A percentile compares a stretch with the other conserved stretches of the same genome.
Evolutionary conservation across 2,797 vertebrate species (phyloP).

Genomic region (Sciaenops ocellatus): DNA sequence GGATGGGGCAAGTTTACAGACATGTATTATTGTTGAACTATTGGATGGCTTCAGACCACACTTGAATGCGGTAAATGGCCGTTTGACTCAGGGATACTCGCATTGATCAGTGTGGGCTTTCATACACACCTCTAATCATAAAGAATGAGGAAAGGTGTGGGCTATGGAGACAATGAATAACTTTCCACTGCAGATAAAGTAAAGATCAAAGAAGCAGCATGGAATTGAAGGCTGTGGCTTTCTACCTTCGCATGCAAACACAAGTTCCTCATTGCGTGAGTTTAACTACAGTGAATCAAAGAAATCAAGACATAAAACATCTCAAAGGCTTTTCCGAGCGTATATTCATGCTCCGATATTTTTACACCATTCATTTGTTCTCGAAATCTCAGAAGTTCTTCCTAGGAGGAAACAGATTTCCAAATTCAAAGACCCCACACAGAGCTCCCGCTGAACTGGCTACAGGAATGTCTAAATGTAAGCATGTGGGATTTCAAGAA

Average conservation of each 20-base stretch:
- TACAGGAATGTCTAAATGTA: constrained; percentile 23
- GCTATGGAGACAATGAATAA: constrained; percentile 17
- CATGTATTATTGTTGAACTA: constrained; percentile 41
- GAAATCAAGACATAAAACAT: constrained; percentile 65
- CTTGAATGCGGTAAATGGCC: background rate
- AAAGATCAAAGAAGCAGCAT: constrained; percentile 60
- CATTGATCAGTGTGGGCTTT: constrained; percentile 9
- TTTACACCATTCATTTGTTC: constrained; percentile 71
- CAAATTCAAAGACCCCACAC: constrained; percentile 67
- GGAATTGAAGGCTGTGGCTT: constrained; percentile 34
- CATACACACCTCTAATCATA: background rate
- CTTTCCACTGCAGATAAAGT: constrained; percentile 27
- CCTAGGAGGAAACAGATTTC: constrained; percentile 72
- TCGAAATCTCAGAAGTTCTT: constrained; percentile 69
- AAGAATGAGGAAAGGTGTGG: constrained; percentile 37
- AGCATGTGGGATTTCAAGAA: constrained; percentile 18
- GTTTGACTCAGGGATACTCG: background rate
- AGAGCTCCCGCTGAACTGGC: constrained; percentile 47
- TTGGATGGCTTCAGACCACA: constrained; percentile 31
- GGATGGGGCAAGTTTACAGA: constrained; percentile 43
- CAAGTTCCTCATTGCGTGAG: constrained; percentile 61
- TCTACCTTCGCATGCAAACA: constrained; percentile 45
- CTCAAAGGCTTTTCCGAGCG: constrained; percentile 62
- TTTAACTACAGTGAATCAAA: constrained; percentile 62
- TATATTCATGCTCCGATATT: constrained; percentile 64